phyloP scores from a whole-genome alignment of 2,113 vertebrate species.

The Sarotherodon lohbergeri region DNA sequence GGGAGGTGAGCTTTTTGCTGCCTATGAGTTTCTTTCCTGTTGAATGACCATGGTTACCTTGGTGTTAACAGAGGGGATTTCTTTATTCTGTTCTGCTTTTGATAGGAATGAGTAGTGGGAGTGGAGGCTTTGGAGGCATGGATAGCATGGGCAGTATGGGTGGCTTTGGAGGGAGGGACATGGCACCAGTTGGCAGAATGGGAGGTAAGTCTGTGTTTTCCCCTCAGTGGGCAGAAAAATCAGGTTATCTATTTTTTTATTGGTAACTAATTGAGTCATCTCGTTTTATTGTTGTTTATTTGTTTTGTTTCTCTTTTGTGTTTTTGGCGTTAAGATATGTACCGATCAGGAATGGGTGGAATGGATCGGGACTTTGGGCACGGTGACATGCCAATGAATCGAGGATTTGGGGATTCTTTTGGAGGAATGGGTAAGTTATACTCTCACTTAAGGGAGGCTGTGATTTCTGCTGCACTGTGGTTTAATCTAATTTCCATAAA shows the following conservation, averaged over 20 bases:
- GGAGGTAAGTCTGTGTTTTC: slow-evolving; percentile 74
- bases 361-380: slow-evolving; percentile 93
- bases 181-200: slow-evolving; percentile 83
- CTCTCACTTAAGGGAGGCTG: background rate
- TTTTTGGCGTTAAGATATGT: slow-evolving; percentile 55
- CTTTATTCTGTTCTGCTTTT: slow-evolving; percentile 15
- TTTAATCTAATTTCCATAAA: background rate
- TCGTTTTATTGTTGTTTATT: background rate
- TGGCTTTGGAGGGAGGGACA: slow-evolving; percentile 80
- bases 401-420: slow-evolving; percentile 91
- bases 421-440: slow-evolving; percentile 84
- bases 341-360: slow-evolving; percentile 86
- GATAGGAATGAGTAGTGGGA: slow-evolving; percentile 77
- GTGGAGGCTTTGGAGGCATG: slow-evolving; percentile 82
- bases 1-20: slow-evolving; percentile 56
- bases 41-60: background rate
- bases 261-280: background rate
- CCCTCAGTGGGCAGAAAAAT: background rate
- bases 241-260: background rate
- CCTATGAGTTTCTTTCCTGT: background rate
- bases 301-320: background rate
- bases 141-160: slow-evolving; percentile 89
- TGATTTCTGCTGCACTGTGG: background rate
- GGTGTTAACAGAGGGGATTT: background rate
- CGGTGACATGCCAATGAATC: slow-evolving; percentile 86